A percentile compares a stretch with the other conserved stretches of the same genome.
Evolutionary conservation across 2,113 vertebrate species (phyloP).

Genomic region (Synodontis membranacea): DNA sequence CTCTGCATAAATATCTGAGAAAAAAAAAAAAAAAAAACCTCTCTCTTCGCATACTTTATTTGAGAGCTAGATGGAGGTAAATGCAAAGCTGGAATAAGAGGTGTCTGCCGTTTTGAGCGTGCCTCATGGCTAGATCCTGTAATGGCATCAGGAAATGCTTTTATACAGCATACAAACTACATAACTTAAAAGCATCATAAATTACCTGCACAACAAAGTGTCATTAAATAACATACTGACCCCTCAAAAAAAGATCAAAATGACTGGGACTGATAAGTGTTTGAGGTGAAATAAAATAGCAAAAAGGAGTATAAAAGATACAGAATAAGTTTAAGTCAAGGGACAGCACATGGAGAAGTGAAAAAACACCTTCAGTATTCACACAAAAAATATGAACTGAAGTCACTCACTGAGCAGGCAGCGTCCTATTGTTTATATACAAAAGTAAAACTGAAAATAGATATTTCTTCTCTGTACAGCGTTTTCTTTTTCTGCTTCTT

Average conservation of each 20-base stretch:
- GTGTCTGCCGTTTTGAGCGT: conserved; percentile 51
- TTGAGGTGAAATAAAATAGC: conserved; percentile 69
- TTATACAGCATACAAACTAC: conserved; percentile 75
- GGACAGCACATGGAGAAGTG: conserved; percentile 78
- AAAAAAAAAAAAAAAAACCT: background rate
- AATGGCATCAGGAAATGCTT: conserved; percentile 78
- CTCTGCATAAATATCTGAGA: conserved; percentile 11
- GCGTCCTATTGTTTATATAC: conserved; percentile 97
- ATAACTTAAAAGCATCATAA: conserved; percentile 78
- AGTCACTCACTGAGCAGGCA: conserved; percentile 88
- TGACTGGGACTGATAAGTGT: conserved; percentile 45
- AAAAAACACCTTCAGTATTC: conserved; percentile 91
- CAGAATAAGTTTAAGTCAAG: conserved; percentile 74
- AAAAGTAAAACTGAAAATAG: conserved; percentile 99
- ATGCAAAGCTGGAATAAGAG: conserved; percentile 54
- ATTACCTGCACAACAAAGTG: conserved; percentile 76
- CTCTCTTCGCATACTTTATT: background rate
- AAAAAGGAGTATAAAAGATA: conserved; percentile 80
- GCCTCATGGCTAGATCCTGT: conserved; percentile 63
- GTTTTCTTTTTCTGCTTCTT: conserved; percentile 66
- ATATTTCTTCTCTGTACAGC: conserved; percentile 99
- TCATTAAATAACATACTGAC: conserved; percentile 63
- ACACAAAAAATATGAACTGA: conserved; percentile 85
- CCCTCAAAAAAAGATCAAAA: conserved; percentile 52
- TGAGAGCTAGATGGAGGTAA: conserved; percentile 30